phyloP scores from a whole-genome alignment of 2,888 invertebrate species.

The Megalurothrips usitatus region DNA sequence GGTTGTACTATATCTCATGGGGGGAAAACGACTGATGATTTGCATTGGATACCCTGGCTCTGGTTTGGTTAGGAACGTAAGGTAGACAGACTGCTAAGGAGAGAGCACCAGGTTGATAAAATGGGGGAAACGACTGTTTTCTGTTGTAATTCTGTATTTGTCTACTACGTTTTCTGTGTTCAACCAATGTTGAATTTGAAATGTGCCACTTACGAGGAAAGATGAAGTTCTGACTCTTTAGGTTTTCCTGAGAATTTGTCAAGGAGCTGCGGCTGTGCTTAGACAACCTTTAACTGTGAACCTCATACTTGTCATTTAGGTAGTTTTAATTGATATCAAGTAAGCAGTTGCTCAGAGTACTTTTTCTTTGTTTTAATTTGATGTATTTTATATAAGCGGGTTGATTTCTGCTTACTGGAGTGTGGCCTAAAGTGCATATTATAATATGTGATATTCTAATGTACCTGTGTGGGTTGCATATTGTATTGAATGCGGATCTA shows the following conservation, averaged over 20 bases:
- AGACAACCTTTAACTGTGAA: neutral
- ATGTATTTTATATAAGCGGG: neutral
- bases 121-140: neutral
- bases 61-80: neutral
- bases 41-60: neutral
- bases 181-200: too few species aligned
- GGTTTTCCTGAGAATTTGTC: too few species aligned
- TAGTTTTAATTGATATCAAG: neutral
- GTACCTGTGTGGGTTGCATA: conserved; percentile 23
- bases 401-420: neutral
- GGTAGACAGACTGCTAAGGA: neutral
- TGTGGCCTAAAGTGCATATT: conserved; percentile 15
- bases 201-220: too few species aligned
- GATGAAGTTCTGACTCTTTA: too few species aligned
- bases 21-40: conserved; percentile 4
- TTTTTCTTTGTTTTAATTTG: neutral
- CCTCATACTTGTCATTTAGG: neutral
- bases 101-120: neutral
- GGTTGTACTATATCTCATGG: neutral
- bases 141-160: too few species aligned
- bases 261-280: neutral
- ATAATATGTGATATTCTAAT: conserved; percentile 1
- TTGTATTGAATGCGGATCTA: neutral
- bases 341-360: neutral
- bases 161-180: too few species aligned